phyloP scores from a whole-genome alignment of 2,888 invertebrate genomes.

The Mycalesis mineus region DNA sequence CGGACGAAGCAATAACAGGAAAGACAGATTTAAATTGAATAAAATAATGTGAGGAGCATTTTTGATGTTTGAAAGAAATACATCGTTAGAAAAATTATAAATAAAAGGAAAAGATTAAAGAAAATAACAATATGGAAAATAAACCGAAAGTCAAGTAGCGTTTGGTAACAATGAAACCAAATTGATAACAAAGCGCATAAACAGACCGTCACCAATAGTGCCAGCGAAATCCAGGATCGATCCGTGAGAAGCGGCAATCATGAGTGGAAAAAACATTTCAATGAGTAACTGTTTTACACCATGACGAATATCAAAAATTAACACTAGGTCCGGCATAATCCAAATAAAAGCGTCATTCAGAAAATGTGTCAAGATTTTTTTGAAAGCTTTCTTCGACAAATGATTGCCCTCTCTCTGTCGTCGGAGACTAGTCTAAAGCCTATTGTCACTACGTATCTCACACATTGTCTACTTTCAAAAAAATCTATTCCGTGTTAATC shows the following conservation, averaged over 20 bases:
- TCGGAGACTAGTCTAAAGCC: slow-evolving; percentile 49
- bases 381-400: slow-evolving; percentile 75
- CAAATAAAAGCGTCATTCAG: slow-evolving; percentile 74
- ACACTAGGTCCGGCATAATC: slow-evolving; percentile 28
- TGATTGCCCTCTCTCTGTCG: slow-evolving; percentile 69
- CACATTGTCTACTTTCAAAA: slow-evolving; percentile 79
- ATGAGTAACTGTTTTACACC: slow-evolving; percentile 55
- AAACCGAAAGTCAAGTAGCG: slow-evolving; percentile 55
- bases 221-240: slow-evolving; percentile 66
- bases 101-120: neutral
- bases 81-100: neutral
- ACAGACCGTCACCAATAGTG: slow-evolving; percentile 69
- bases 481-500: slow-evolving; percentile 75
- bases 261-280: slow-evolving; percentile 76
- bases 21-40: no score
- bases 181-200: slow-evolving; percentile 32
- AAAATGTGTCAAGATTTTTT: slow-evolving; percentile 84
- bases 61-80: neutral
- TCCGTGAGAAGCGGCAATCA: slow-evolving; percentile 78
- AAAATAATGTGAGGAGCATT: no score
- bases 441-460: slow-evolving; percentile 69
- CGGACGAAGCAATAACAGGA: neutral
- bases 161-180: slow-evolving; percentile 42
- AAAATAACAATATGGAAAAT: neutral
- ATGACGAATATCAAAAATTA: slow-evolving; percentile 39